Evolutionary conservation across 2,888 invertebrate genomes (phyloP).

Genomic region (Trachelus troglodyta): DNA sequence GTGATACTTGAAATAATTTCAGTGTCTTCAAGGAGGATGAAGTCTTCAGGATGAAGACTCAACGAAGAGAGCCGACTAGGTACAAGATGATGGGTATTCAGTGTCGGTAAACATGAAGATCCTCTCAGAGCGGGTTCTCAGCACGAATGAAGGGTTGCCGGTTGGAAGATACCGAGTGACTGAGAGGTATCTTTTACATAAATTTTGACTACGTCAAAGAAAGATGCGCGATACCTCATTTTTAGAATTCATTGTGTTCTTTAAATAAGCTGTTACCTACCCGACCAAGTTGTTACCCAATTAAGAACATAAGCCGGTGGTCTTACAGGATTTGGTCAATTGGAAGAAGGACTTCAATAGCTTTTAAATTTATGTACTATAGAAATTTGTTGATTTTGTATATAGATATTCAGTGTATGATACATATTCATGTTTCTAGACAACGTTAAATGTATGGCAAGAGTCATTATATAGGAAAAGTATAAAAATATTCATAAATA

Average conservation of each 20-base stretch:
- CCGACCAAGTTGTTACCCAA: not conserved
- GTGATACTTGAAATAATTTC: not conserved
- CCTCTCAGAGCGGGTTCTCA: slow-evolving; percentile 42
- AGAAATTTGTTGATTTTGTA: not conserved
- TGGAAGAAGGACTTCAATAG: not conserved
- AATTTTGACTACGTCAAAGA: not conserved
- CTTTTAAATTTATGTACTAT: not conserved
- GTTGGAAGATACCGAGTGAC: not conserved
- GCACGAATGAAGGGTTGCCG: slow-evolving; percentile 36
- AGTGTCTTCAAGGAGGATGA: not conserved
- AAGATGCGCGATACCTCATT: not conserved
- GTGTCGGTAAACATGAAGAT: slow-evolving; percentile 47
- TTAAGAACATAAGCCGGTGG: not conserved
- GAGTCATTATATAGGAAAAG: not conserved
- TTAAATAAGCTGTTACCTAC: not conserved
- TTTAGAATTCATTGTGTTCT: not conserved
- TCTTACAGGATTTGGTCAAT: not conserved
- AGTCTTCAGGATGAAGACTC: slow-evolving; percentile 9
- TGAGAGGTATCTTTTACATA: not conserved
- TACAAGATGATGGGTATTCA: slow-evolving; percentile 39
- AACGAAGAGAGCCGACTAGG: slow-evolving; percentile 13
- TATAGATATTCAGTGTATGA: not conserved
- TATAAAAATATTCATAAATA: not conserved
- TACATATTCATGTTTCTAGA: not conserved
- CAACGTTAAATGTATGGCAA: not conserved